These are phyloP conservation scores for Setophaga petechia DNA, from an alignment of 2,113 vertebrate genomes.

Conservation along the genomic window DNA sequence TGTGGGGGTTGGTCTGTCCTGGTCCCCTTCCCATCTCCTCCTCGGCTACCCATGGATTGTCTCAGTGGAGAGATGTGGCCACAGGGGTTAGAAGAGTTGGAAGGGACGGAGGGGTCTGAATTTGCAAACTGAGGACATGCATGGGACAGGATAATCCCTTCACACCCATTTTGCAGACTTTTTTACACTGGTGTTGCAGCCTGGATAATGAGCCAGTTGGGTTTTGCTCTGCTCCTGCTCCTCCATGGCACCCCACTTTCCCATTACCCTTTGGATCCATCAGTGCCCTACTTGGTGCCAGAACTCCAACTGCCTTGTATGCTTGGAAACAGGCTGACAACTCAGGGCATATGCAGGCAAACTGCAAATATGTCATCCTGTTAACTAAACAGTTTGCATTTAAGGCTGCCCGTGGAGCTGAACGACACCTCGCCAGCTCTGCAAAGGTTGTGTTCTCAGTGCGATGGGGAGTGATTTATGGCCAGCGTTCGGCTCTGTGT, in stretches of 20 bases:
- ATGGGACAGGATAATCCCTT: background rate
- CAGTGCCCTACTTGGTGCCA: background rate
- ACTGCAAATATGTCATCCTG: background rate
- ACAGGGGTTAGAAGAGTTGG: fast-evolving
- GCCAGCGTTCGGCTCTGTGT: background rate
- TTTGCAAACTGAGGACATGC: fast-evolving
- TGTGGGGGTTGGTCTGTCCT: fast-evolving
- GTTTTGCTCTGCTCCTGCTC: background rate
- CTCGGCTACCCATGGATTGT: fast-evolving
- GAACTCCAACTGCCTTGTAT: background rate
- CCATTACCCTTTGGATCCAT: background rate
- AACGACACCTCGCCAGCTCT: background rate
- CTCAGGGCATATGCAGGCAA: background rate
- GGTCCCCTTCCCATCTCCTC: background rate
- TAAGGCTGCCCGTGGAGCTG: background rate
- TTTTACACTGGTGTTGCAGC: background rate
- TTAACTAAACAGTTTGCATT: slow-evolving; percentile 25
- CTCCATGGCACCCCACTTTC: fast-evolving
- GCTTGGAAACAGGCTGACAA: background rate
- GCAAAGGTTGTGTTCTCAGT: background rate
- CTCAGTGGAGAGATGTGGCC: background rate
- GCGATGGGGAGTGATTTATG: slow-evolving; percentile 17
- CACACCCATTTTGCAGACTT: background rate
- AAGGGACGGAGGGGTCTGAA: background rate
- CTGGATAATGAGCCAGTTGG: background rate